phyloP scores from a whole-genome alignment of 2,113 vertebrate genomes.

The Cathartes aura region DNA sequence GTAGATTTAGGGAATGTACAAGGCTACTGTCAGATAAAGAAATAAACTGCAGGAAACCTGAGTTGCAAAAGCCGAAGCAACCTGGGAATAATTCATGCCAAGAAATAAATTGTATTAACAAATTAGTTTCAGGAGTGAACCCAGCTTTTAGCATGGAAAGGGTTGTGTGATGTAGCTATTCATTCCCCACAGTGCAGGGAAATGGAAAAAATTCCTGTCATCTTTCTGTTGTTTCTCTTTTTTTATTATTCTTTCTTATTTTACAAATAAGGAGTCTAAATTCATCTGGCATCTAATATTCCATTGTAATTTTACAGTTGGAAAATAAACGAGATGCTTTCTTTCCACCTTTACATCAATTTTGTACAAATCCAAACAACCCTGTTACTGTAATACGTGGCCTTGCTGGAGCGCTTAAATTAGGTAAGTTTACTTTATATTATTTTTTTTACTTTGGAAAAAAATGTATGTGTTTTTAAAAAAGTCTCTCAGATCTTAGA shows the following conservation, averaged over 20 bases:
- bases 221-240: background rate
- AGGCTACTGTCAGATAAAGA: slow-evolving; percentile 12
- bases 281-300: slow-evolving; percentile 43
- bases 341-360: slow-evolving; percentile 97
- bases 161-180: background rate
- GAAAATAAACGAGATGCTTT: slow-evolving; percentile 99
- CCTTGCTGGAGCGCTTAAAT: slow-evolving; percentile 97
- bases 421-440: slow-evolving; percentile 72
- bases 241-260: background rate
- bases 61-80: background rate
- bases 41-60: slow-evolving; percentile 1
- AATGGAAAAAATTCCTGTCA: background rate
- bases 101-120: slow-evolving; percentile 40
- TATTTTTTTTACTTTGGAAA: background rate
- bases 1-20: background rate
- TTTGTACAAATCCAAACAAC: slow-evolving; percentile 98
- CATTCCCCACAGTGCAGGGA: background rate
- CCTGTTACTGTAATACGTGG: slow-evolving; percentile 99
- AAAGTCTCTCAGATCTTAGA: background rate
- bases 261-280: background rate
- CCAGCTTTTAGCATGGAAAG: background rate
- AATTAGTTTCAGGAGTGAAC: slow-evolving; percentile 24
- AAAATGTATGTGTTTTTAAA: background rate
- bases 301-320: slow-evolving; percentile 83
- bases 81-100: slow-evolving; percentile 39